These are phyloP conservation scores for Petromus typicus DNA, from an alignment of 2,113 vertebrate genomes.

Conservation along the genomic window DNA sequence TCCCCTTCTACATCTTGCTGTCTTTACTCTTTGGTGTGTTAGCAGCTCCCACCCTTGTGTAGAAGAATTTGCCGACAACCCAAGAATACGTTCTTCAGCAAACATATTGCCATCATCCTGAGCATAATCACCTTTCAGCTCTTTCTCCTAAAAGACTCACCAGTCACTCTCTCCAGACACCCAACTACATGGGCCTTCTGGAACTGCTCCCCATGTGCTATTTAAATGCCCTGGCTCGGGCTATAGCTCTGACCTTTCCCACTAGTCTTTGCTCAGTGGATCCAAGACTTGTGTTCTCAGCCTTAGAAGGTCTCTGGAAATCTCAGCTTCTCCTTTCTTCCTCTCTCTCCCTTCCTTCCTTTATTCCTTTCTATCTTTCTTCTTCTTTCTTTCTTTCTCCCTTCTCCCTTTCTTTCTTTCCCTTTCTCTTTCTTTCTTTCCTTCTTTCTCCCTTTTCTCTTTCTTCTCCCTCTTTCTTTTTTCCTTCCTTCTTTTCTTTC, in stretches of 20 bases:
- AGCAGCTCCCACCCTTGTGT: no score
- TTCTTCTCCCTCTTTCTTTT: not conserved
- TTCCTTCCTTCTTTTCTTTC: no score
- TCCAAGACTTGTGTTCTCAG: not conserved
- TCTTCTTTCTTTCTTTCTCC: no score
- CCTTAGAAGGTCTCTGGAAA: not conserved
- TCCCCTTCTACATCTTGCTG: not conserved
- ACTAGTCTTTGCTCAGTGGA: not conserved
- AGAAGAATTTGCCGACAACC: not conserved
- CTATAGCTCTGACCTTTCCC: not conserved
- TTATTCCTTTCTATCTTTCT: not conserved
- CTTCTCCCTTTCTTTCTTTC: no score
- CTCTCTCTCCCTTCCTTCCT: no score
- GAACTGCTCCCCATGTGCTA: fast-evolving
- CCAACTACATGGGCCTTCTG: not conserved
- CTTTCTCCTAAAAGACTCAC: not conserved
- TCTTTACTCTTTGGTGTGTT: not conserved
- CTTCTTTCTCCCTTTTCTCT: no score
- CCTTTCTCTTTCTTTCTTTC: no score
- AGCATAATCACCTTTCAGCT: not conserved
- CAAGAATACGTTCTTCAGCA: not conserved
- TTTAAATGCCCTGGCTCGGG: fast-evolving
- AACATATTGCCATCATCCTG: not conserved
- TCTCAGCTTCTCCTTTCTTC: not conserved
- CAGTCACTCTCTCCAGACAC: not conserved